A percentile compares a stretch with the other conserved stretches of the same genome.
phyloP scores from a whole-genome alignment of 2,888 invertebrate species.

The Ophion ventricosus region DNA sequence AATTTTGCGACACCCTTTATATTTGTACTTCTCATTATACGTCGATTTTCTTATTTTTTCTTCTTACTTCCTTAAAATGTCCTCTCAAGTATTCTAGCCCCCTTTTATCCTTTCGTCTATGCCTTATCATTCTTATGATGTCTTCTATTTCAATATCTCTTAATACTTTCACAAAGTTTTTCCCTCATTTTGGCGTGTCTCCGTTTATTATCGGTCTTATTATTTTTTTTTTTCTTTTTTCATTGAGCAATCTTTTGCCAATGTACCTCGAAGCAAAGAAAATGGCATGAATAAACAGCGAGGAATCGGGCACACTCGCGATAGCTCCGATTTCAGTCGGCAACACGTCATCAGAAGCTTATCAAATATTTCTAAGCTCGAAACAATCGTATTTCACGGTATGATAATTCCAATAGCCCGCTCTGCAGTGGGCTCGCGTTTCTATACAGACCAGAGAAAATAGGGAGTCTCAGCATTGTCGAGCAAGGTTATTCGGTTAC shows the following conservation, averaged over 20 bases:
- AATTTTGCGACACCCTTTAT: no score
- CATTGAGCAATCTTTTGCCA: background rate
- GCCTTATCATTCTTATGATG: no score
- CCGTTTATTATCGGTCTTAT: no score
- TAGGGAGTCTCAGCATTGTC: slow-evolving; percentile 7
- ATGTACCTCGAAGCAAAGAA: background rate
- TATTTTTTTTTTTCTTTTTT: background rate
- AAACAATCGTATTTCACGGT: slow-evolving; percentile 32
- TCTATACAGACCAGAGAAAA: slow-evolving; percentile 19
- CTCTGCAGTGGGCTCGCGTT: slow-evolving; percentile 27
- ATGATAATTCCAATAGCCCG: background rate
- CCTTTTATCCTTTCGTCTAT: no score
- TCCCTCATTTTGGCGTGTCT: no score
- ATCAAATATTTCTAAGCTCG: slow-evolving; percentile 41
- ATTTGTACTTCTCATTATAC: no score
- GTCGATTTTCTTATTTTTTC: no score
- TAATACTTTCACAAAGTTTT: no score
- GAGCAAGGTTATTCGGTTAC: slow-evolving; percentile 34
- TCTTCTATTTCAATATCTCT: no score
- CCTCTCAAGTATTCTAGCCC: no score
- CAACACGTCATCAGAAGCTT: slow-evolving; percentile 37
- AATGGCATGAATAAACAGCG: slow-evolving; percentile 15
- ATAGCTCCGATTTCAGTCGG: slow-evolving; percentile 34
- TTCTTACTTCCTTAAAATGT: no score
- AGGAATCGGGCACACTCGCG: slow-evolving; percentile 33